Base-by-base conservation (phyloP, 2,888 invertebrate species). In the Spilosoma lubricipeda region DNA sequence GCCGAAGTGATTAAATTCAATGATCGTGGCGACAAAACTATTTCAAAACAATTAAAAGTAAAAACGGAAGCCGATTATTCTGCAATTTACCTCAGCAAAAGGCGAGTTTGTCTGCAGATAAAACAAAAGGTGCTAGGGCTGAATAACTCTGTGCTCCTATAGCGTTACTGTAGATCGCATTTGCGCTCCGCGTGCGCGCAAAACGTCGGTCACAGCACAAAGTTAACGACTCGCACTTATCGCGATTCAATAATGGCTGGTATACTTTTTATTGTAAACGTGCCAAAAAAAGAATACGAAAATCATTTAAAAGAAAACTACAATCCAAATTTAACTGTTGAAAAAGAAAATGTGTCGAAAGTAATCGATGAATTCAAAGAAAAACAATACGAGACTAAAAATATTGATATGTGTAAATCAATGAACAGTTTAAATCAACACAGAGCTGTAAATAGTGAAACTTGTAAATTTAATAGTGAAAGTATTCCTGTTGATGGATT, bases 201-300 rank as follows among this genome's bases (percentile, higher is more conserved):
- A 71, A 75, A 64, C 79, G 56, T 67, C 68, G 70, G 70, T 59
- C 75, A 71, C 33, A 56, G 36, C 68, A 65, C 33, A 52, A 52
- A 68, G 56, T 39, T 65, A 67, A 75, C 80, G 48, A 74, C n/a
- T 45, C 42, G 27, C 7, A 68, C 65, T 59, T 45, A 76, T 76
- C 70, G 56, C 18, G 59, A 66, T 20, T 65, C 30, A 70, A 80
- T 56, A 71, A 96, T 96, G 96, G 91, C 96, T 18, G 96, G 96
- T 52, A 96, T 96, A n/a, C 88, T 97, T 64, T 96, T 97, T 80
- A 93, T 97, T 52, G 94, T 97, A 23, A 96, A 94, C 79, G 94
- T 97, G 33, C 97, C 97, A 9, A 95, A 94, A 39, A 95, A 94
- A 74, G 93, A 92, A 73, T 90, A 96, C 81, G 97, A 97, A 88